Conservation (phyloP, 2,113 vertebrate species). For the Solenodon paradoxus region DNA sequence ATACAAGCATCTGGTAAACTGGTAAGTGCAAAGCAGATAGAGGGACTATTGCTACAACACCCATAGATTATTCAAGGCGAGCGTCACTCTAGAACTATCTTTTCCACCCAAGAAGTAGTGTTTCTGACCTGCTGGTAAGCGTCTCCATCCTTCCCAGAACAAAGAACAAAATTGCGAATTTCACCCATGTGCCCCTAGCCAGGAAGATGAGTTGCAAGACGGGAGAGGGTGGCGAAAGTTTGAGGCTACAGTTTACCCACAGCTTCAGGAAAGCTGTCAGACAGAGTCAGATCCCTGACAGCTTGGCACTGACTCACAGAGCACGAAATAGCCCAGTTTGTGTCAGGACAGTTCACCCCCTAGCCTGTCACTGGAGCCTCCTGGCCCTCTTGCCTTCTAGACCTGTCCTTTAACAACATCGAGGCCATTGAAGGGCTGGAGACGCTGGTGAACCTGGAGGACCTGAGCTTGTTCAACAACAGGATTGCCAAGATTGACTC, state of each 20-base stretch:
- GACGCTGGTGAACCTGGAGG: constrained; percentile 88
- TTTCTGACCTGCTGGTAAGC: not conserved
- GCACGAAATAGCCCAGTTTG: not conserved
- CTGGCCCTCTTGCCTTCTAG: constrained; percentile 76
- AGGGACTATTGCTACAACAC: not conserved
- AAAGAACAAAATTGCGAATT: fast-evolving
- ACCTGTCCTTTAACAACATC: constrained; percentile 96
- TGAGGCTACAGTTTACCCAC: not conserved
- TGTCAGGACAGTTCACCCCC: not conserved
- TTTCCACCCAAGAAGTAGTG: not conserved
- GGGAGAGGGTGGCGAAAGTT: not conserved
- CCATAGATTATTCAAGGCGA: not conserved
- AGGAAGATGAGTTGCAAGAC: not conserved
- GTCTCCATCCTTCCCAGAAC: not conserved
- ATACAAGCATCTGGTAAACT: not conserved
- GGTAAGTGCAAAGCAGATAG: not conserved
- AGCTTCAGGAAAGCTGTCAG: not conserved
- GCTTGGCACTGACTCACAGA: not conserved
- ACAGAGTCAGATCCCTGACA: not conserved
- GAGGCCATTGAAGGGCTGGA: constrained; percentile 91
- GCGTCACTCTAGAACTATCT: not conserved
- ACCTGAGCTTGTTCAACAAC: constrained; percentile 92
- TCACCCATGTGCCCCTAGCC: not conserved
- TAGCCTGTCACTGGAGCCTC: not conserved
- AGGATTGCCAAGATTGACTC: constrained; percentile 90